These are phyloP conservation scores for Drosophila tristis DNA, from an alignment of 1,140 invertebrate species.

Conservation along the genomic window DNA sequence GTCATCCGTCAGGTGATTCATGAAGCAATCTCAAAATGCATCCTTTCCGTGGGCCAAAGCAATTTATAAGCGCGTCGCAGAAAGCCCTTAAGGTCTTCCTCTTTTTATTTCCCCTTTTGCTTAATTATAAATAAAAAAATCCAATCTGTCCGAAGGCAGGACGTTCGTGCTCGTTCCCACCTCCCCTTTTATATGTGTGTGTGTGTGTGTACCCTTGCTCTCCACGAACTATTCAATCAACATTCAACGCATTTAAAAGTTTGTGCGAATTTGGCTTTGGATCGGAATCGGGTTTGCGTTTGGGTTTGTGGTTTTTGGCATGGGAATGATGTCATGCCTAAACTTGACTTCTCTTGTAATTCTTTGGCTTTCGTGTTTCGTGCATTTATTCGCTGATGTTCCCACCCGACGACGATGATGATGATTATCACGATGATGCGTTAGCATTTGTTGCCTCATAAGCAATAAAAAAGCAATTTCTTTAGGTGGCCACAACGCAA, in stretches of 20 bases:
- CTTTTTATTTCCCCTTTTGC: slow-evolving; percentile 18
- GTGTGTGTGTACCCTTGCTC: not conserved
- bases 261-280: slow-evolving; percentile 24
- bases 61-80: slow-evolving; percentile 44
- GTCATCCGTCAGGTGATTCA: slow-evolving; percentile 44
- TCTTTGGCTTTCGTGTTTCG: slow-evolving; percentile 38
- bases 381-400: slow-evolving; percentile 42
- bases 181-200: not conserved
- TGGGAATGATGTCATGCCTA: slow-evolving; percentile 68
- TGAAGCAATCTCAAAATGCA: slow-evolving; percentile 44
- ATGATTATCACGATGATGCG: slow-evolving; percentile 31
- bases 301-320: slow-evolving; percentile 9
- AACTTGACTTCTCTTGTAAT: slow-evolving; percentile 57
- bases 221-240: slow-evolving; percentile 51
- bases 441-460: slow-evolving; percentile 49
- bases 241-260: slow-evolving; percentile 56
- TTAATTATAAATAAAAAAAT: slow-evolving; percentile 52
- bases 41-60: slow-evolving; percentile 43
- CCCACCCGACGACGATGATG: slow-evolving; percentile 14
- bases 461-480: slow-evolving; percentile 61
- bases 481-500: slow-evolving; percentile 54
- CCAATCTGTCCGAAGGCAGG: slow-evolving; percentile 17
- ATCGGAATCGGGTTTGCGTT: slow-evolving; percentile 5
- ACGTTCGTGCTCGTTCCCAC: not conserved
- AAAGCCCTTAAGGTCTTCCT: slow-evolving; percentile 22